Conservation (phyloP, 2,888 invertebrate genomes). For the Sussaba pulchella region DNA sequence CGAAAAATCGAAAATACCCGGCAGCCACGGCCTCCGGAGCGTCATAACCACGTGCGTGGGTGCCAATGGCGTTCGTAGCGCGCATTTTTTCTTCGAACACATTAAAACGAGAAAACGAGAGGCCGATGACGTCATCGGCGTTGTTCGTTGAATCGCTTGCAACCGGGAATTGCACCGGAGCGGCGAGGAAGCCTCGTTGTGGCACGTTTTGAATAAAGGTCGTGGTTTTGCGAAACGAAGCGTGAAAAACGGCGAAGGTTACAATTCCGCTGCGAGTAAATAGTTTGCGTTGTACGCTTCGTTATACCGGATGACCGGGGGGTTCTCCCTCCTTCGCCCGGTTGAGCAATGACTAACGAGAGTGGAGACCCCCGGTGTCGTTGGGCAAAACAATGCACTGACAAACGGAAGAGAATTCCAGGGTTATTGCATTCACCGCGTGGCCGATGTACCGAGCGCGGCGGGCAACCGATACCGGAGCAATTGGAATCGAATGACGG, state of each 20-base stretch:
- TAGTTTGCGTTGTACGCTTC: background rate
- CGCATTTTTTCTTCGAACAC: slow-evolving; percentile 4
- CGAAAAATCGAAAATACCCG: slow-evolving; percentile 3
- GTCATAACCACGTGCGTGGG: slow-evolving; percentile 22
- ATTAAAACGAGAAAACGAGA: background rate
- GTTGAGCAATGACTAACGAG: slow-evolving; percentile 64
- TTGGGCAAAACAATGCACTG: slow-evolving; percentile 58
- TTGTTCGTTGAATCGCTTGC: background rate
- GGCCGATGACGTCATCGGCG: slow-evolving; percentile 16
- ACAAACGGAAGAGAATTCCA: slow-evolving; percentile 62
- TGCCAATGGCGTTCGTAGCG: background rate
- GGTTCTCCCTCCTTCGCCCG: slow-evolving; percentile 63
- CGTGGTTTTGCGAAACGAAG: slow-evolving; percentile 41
- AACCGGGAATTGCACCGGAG: slow-evolving; percentile 5
- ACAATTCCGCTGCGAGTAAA: slow-evolving; percentile 17
- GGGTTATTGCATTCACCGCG: slow-evolving; percentile 34
- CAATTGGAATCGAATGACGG: background rate
- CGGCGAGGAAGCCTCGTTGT: background rate
- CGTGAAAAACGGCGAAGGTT: slow-evolving; percentile 47
- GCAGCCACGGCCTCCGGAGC: background rate
- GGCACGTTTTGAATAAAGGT: slow-evolving; percentile 11
- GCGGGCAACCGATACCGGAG: slow-evolving; percentile 10
- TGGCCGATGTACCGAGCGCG: slow-evolving; percentile 4
- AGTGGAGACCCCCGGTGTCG: slow-evolving; percentile 39
- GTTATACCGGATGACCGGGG: slow-evolving; percentile 57